Conservation (phyloP, 2,797 vertebrate genomes). For the Uromys caudimaculatus region DNA sequence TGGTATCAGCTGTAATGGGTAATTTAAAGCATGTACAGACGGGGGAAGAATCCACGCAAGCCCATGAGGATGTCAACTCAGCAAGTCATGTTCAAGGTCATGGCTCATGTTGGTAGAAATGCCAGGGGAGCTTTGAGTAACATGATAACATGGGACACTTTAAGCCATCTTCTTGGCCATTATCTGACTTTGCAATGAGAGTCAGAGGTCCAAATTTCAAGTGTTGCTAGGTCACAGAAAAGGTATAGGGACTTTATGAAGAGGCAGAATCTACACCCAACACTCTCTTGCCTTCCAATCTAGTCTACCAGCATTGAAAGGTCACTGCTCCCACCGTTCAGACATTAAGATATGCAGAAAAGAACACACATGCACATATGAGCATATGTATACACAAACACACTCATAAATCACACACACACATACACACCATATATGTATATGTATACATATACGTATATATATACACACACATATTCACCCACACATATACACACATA, state of each 20-base stretch:
- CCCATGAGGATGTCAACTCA: fast-evolving
- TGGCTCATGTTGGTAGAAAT: fast-evolving
- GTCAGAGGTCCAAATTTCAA: background rate
- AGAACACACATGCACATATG: fast-evolving
- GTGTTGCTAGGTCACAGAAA: background rate
- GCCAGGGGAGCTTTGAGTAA: fast-evolving
- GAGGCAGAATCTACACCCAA: background rate
- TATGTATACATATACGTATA: background rate
- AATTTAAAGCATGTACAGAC: fast-evolving
- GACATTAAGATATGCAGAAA: background rate
- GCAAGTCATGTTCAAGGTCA: fast-evolving
- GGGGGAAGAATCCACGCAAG: too few species aligned
- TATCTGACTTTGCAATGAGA: background rate
- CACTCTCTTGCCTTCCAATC: background rate
- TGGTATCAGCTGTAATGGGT: background rate
- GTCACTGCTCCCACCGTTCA: background rate
- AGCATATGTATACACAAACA: background rate
- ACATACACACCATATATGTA: background rate
- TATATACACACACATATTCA: background rate
- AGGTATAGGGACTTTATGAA: background rate
- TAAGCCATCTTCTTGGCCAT: background rate
- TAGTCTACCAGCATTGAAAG: background rate
- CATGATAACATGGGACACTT: fast-evolving
- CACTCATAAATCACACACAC: background rate
- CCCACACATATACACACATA: background rate